Base-by-base conservation (phyloP, 2,113 vertebrate species). In the Atrichornis clamosus region DNA sequence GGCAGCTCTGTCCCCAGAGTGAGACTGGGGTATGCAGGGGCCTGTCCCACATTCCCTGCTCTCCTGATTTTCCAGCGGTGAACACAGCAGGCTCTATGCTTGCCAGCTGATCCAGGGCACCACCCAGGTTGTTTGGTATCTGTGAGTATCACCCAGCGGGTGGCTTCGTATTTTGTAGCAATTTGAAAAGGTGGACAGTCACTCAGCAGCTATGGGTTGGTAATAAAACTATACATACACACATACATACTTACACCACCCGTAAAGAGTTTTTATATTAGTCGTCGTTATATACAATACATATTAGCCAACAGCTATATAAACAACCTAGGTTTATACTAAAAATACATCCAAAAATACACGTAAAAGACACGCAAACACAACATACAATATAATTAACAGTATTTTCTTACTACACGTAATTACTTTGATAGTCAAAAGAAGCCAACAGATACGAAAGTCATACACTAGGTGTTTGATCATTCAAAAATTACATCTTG, bases 1-100 rank as follows among this genome's bases (percentile, higher is more conserved):
- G 42, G n/a, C 24, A 65, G 47, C 28, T 82, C 67, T 78, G 28
- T 23, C 20, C 60, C 12, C 30, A 58, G 9, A 73, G 23, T 0
- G 0, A 81, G 33, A 55, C 0, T 47, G 10, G 37, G 6, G 11
- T 30, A 69, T 6, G 2, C 35, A 50, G 39, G 15, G 62, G 4
- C 18, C 44, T 68, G 41, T 60, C 46, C n/a, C 55, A 39, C 16
- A n/a, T 28, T 65, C 21, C 49, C 53, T 22, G n/a, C 20, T 89
- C 21, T 76, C 59, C 33, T 27, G 15, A 55, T 44, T 52, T 85
- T 33, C 33, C 59, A 35, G 35, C 1, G 1, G 22, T 44, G 44
- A 90, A 83, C 10, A n/a, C 30, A 83, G 55, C 0, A 1, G 69
- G 24, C 22, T 59, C 27, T 33, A 4, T 8, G 16, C 18, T 46